phyloP scores from a whole-genome alignment of 2,797 vertebrate species.

The Rhinella marina region DNA sequence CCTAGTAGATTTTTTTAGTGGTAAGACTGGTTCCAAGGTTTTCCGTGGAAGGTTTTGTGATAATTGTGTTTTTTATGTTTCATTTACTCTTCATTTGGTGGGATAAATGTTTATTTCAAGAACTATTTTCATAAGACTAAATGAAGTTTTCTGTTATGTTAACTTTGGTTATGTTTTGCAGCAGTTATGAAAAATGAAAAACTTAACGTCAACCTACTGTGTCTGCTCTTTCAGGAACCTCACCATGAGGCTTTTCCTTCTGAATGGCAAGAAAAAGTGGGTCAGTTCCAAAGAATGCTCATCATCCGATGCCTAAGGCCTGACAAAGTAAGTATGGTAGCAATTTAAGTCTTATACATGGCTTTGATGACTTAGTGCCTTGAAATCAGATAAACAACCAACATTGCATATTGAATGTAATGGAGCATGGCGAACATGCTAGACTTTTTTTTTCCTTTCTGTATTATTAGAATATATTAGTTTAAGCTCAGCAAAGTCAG shows the following conservation, averaged over 20 bases:
- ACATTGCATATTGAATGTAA: slow-evolving; percentile 50
- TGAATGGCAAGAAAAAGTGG: slow-evolving; percentile 77
- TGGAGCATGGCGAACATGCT: slow-evolving; percentile 47
- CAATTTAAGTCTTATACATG: slow-evolving; percentile 40
- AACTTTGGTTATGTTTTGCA: background rate
- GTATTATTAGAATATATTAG: slow-evolving; percentile 48
- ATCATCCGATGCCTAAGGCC: slow-evolving; percentile 84
- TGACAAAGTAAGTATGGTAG: slow-evolving; percentile 78
- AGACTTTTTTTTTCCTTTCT: slow-evolving; percentile 41
- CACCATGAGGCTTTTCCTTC: slow-evolving; percentile 81
- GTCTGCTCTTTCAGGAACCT: slow-evolving; percentile 73
- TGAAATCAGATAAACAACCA: slow-evolving; percentile 52
- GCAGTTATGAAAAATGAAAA: slow-evolving; percentile 25
- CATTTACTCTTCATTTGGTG: background rate
- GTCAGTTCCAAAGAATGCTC: slow-evolving; percentile 85
- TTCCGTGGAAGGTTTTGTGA: background rate
- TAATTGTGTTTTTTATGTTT: slow-evolving; percentile 2
- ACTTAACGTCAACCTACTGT: slow-evolving; percentile 32
- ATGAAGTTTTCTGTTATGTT: background rate
- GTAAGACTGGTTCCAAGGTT: background rate
- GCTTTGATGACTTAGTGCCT: slow-evolving; percentile 40
- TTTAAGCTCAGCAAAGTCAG: slow-evolving; percentile 16
- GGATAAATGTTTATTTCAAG: slow-evolving; percentile 28
- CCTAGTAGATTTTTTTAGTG: too few species aligned
- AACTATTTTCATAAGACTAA: slow-evolving; percentile 14